These are phyloP conservation scores for Scrobipalpa atriplicella DNA, from an alignment of 2,888 invertebrate species.

Conservation along the genomic window DNA sequence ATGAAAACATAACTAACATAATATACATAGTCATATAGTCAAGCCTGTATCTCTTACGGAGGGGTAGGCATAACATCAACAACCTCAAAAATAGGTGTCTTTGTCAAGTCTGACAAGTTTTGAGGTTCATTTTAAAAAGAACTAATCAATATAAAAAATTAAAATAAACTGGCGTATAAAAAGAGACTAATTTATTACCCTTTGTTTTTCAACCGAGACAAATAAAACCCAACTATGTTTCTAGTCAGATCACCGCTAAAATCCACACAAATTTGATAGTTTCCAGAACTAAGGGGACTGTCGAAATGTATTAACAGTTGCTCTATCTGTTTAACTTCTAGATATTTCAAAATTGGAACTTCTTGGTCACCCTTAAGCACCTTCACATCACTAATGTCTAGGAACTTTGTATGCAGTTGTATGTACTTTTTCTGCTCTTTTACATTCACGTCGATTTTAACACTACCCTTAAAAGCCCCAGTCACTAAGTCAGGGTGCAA, in stretches of 20 bases:
- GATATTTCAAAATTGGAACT: slow-evolving; percentile 54
- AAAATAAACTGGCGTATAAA: too few species aligned
- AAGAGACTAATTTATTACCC: slow-evolving; percentile 56
- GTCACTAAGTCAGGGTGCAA: slow-evolving; percentile 58
- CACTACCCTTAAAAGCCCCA: slow-evolving; percentile 63
- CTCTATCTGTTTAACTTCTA: slow-evolving; percentile 59
- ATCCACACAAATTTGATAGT: slow-evolving; percentile 81
- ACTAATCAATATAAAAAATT: too few species aligned
- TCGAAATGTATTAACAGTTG: slow-evolving; percentile 64
- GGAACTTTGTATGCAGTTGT: slow-evolving; percentile 82
- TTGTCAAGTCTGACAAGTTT: too few species aligned
- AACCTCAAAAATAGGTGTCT: too few species aligned
- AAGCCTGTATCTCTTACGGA: background rate
- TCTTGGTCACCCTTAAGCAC: slow-evolving; percentile 53
- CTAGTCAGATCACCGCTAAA: slow-evolving; percentile 85
- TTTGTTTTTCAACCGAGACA: slow-evolving; percentile 83
- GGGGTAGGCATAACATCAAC: too few species aligned
- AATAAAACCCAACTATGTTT: slow-evolving; percentile 89
- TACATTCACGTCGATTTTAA: slow-evolving; percentile 65
- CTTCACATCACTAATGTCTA: slow-evolving; percentile 75
- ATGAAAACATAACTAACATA: slow-evolving; percentile 39
- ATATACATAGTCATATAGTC: slow-evolving; percentile 10
- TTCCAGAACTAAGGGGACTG: slow-evolving; percentile 52
- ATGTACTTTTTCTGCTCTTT: slow-evolving; percentile 65
- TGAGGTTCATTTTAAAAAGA: too few species aligned